phyloP scores from a whole-genome alignment of 2,888 invertebrate genomes.

The Cephus runcator region DNA sequence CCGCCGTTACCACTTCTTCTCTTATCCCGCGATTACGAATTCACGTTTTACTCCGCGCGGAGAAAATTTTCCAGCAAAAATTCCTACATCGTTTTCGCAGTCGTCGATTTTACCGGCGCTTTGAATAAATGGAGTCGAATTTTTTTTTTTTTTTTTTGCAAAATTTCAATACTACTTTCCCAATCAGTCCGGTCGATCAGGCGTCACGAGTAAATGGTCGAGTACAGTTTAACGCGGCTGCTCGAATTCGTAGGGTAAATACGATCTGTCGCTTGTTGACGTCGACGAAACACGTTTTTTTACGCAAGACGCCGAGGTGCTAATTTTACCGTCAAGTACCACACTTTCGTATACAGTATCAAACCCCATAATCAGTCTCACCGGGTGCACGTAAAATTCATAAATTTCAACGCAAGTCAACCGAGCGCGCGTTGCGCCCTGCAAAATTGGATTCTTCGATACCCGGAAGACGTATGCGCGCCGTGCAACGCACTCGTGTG shows the following conservation, averaged over 20 bases:
- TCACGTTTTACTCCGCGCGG: background rate
- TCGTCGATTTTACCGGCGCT: too few relatives aligned
- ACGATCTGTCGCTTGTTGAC: background rate
- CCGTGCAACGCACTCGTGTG: background rate
- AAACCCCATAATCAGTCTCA: background rate
- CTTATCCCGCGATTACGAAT: background rate
- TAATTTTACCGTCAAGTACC: background rate
- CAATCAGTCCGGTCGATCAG: background rate
- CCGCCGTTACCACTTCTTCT: background rate
- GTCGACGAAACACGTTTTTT: background rate
- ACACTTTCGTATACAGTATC: background rate
- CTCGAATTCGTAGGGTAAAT: background rate
- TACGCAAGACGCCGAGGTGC: background rate
- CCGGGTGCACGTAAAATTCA: background rate
- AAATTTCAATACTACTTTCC: background rate
- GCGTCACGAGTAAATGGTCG: background rate
- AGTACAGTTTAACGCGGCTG: background rate
- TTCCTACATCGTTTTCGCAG: too few relatives aligned
- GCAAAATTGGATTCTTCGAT: background rate
- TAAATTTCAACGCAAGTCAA: background rate
- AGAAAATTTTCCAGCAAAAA: too few relatives aligned
- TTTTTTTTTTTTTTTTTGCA: background rate
- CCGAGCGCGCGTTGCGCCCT: background rate
- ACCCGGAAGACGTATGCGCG: background rate
- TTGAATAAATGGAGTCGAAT: too few relatives aligned